Conservation (phyloP, 2,113 vertebrate genomes). For the Apus apus region DNA sequence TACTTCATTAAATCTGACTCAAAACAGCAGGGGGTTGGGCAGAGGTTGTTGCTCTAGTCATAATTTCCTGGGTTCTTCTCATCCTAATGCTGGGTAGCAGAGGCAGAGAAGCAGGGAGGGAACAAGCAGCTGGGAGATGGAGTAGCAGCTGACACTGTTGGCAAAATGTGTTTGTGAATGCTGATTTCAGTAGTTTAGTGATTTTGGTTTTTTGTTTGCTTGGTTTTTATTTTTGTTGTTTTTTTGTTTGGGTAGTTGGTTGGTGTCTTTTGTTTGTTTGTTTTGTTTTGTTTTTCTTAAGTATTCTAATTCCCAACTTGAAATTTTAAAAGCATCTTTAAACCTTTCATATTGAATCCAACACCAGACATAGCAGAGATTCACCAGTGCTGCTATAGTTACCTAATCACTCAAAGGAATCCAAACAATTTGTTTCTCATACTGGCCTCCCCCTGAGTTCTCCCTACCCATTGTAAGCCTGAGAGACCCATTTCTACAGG, state of each 20-base stretch:
- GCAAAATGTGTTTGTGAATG: background rate
- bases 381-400: background rate
- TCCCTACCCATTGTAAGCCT: background rate
- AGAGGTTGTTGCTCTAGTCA: background rate
- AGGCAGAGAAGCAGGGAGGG: background rate
- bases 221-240: too few species aligned
- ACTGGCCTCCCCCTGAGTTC: background rate
- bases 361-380: background rate
- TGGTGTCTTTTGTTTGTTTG: background rate
- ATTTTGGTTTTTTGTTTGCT: background rate
- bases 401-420: background rate
- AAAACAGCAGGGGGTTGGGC: background rate
- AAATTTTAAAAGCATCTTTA: background rate
- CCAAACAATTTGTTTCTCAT: background rate
- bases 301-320: background rate
- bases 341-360: background rate
- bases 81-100: background rate
- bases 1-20: background rate
- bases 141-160: background rate
- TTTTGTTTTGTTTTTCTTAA: accelerated
- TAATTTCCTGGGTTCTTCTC: background rate
- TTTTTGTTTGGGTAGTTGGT: too few species aligned
- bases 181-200: background rate
- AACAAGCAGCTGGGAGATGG: background rate
- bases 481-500: background rate